Evolutionary conservation across 2,797 vertebrate genomes (phyloP).

Genomic region (Siniperca undulata): DNA sequence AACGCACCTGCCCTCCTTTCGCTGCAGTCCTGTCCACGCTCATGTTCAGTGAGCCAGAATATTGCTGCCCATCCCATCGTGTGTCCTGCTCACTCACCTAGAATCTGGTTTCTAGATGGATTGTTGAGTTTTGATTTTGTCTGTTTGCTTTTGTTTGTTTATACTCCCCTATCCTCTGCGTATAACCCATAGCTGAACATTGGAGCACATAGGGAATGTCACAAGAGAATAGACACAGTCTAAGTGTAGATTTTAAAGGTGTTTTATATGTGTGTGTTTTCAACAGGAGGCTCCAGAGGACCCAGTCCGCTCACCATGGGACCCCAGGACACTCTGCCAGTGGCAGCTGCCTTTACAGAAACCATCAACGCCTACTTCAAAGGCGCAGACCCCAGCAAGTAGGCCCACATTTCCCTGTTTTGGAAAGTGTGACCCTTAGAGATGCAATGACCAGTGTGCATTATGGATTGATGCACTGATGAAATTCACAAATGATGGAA

Average conservation of each 20-base stretch:
- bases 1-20: slow-evolving; percentile 41
- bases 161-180: background rate
- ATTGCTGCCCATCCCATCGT: slow-evolving; percentile 43
- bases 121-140: slow-evolving; percentile 20
- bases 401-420: slow-evolving; percentile 56
- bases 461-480: background rate
- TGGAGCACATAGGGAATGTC: background rate
- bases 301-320: slow-evolving; percentile 99
- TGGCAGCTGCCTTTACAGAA: slow-evolving; percentile 99
- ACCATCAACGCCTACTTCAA: slow-evolving; percentile 99
- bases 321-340: slow-evolving; percentile 96
- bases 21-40: slow-evolving; percentile 29
- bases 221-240: background rate
- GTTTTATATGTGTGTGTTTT: slow-evolving; percentile 35
- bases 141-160: slow-evolving; percentile 5
- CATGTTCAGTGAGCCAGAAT: slow-evolving; percentile 29
- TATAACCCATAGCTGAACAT: slow-evolving; percentile 5
- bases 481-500: background rate
- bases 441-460: background rate
- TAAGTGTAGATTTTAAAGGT: background rate
- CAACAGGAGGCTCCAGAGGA: slow-evolving; percentile 93
- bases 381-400: slow-evolving; percentile 98
- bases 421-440: background rate
- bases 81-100: slow-evolving; percentile 36
- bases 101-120: slow-evolving; percentile 16